Conservation (phyloP, 2,797 vertebrate species). For the Petrocephalus sullivani region DNA sequence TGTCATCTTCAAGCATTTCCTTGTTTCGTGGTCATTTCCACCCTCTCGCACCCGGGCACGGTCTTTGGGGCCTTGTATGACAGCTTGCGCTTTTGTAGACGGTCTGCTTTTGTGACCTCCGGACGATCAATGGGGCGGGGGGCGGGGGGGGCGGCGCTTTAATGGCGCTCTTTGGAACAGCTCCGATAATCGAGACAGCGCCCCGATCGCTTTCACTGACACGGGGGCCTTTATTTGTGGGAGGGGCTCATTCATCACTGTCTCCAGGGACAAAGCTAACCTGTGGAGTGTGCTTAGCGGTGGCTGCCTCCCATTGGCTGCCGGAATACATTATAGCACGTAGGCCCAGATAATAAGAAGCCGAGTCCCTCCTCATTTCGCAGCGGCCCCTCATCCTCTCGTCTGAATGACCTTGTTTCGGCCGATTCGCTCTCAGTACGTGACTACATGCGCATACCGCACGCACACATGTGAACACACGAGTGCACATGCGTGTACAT, state of each 20-base stretch:
- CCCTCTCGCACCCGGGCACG: background rate
- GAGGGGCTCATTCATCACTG: slow-evolving; percentile 53
- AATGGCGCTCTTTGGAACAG: slow-evolving; percentile 42
- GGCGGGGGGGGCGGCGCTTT: slow-evolving; percentile 37
- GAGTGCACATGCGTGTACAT: background rate
- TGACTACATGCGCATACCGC: background rate
- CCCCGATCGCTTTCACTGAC: slow-evolving; percentile 35
- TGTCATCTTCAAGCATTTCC: no score
- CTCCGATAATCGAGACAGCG: slow-evolving; percentile 33
- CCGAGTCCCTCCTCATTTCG: background rate
- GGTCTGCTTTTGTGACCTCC: slow-evolving; percentile 10
- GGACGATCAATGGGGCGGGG: slow-evolving; percentile 18
- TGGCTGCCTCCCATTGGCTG: slow-evolving; percentile 34
- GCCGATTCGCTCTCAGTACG: background rate
- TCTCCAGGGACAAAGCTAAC: slow-evolving; percentile 51
- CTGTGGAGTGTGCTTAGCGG: slow-evolving; percentile 50
- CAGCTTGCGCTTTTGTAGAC: background rate
- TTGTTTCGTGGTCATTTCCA: background rate
- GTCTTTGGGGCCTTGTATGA: background rate
- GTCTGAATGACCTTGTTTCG: background rate
- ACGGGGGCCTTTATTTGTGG: slow-evolving; percentile 46
- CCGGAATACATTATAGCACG: slow-evolving; percentile 35
- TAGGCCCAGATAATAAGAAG: slow-evolving; percentile 18
- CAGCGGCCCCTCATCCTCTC: background rate
- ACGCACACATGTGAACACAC: background rate